A percentile compares a stretch with the other conserved stretches of the same genome.
These are phyloP conservation scores for Oncorhynchus mykiss DNA, from an alignment of 2,113 vertebrate species.

Conservation along the genomic window DNA sequence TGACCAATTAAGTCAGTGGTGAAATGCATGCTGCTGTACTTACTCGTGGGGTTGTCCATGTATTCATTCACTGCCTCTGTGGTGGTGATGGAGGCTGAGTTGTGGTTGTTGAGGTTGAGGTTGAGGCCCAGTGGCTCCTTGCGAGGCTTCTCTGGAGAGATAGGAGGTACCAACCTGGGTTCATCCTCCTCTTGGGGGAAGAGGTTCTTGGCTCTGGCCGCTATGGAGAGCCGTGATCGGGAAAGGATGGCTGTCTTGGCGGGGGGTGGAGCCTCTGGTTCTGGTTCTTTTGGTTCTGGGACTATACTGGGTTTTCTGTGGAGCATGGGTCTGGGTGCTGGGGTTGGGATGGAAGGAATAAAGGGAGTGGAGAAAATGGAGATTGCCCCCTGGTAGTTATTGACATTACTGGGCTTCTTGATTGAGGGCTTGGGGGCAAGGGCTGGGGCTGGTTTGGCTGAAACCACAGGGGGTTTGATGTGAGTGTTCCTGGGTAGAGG, in stretches of 20 bases:
- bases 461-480: slow-evolving; percentile 65
- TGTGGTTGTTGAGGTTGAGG: slow-evolving; percentile 70
- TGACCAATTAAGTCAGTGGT: not conserved
- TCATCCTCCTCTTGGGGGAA: slow-evolving; percentile 61
- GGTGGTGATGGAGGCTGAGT: slow-evolving; percentile 40
- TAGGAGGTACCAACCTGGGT: not conserved
- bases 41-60: slow-evolving; percentile 39
- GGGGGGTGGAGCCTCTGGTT: slow-evolving; percentile 39
- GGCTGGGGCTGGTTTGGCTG: slow-evolving; percentile 82
- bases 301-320: slow-evolving; percentile 66
- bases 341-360: slow-evolving; percentile 53
- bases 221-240: slow-evolving; percentile 57
- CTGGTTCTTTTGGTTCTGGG: slow-evolving; percentile 30
- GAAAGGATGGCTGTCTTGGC: slow-evolving; percentile 42
- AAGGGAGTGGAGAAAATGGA: not conserved
- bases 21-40: slow-evolving; percentile 36
- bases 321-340: slow-evolving; percentile 74
- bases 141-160: slow-evolving; percentile 24
- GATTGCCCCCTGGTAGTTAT: slow-evolving; percentile 14
- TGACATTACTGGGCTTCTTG: slow-evolving; percentile 66
- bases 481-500: slow-evolving; percentile 73
- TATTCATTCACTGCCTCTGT: slow-evolving; percentile 19
- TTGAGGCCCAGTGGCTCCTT: slow-evolving; percentile 66
- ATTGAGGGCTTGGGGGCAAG: slow-evolving; percentile 71
- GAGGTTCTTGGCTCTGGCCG: slow-evolving; percentile 68